Conservation (phyloP, 2,113 vertebrate genomes). For the Gnathonemus longibarbis region DNA sequence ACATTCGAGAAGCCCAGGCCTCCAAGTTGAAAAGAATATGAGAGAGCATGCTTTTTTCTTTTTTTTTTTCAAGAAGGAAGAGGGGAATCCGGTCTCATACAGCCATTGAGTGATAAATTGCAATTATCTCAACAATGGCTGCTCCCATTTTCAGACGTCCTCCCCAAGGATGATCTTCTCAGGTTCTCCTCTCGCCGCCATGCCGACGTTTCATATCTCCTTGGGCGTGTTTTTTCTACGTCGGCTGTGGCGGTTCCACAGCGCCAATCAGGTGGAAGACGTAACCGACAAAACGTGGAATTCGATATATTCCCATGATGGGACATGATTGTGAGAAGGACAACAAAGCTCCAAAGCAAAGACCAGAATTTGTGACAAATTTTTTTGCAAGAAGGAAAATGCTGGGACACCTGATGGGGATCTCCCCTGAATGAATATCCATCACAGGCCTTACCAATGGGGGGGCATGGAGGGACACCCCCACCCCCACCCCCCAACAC, state of each 20-base stretch:
- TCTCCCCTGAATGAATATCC: background rate
- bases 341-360: background rate
- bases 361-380: background rate
- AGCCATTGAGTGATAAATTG: constrained; percentile 29
- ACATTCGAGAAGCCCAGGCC: constrained; percentile 17
- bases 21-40: constrained; percentile 23
- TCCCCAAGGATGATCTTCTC: background rate
- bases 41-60: constrained; percentile 1
- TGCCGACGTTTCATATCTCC: constrained; percentile 5
- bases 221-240: background rate
- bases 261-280: background rate
- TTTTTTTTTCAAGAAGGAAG: constrained; percentile 2
- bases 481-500: background rate
- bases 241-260: background rate
- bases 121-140: constrained; percentile 22
- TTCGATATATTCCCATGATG: background rate
- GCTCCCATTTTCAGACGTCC: constrained; percentile 15
- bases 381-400: background rate
- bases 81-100: constrained; percentile 23
- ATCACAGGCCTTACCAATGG: background rate
- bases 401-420: background rate
- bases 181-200: background rate
- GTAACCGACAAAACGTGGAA: background rate
- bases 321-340: background rate
- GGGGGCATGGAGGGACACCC: background rate